Evolutionary conservation across 2,888 invertebrate species (phyloP), one percentile per base, ranked within the genome.

Genomic region (Hanleya hanleyi): DNA sequence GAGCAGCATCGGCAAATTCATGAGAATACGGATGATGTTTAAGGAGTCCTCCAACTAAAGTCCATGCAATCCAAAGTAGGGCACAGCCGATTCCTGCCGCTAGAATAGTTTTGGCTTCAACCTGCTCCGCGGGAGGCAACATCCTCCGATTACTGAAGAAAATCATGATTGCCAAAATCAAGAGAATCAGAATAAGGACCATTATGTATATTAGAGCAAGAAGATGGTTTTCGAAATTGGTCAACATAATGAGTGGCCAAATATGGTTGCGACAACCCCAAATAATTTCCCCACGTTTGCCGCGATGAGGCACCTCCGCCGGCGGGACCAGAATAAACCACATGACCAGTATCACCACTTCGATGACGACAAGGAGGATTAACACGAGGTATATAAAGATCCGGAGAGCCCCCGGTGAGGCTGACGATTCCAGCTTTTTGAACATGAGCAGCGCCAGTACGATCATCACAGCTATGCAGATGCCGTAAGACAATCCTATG

Each of bases 381-480:
- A 97, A 92, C 77, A 97, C 92, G 38, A 97, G 93, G 74, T 92
- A 92, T 91, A 97, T 97, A 91, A 97, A 97, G 12, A 96, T 95
- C 4, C 96, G 96, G 71, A 97, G 92, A 89, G 97, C 96, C 49
- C 96, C 96, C 9, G 35, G 29, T 9, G n/a, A 69, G 91, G 96
- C 96, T 79, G 97, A 93, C 88, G 96, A 96, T 81, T 97, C 94
- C 75, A 97, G 96, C 91, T 96, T 96, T 91, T 97, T 97, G 80
- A 97, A 97, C 83, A 97, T 93, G 65, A 97, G 92, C 0, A 97
- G 95, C 49, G 96, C 95, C 90, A 96, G 96, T 74, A 96, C 95
- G 12, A 57, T 32, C 32, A 57, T 22, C 12, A 29, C 57, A 4
- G 57, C 22, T 12, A 57, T 1, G 9, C 57, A 57, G 71, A 96